A percentile compares a stretch with the other conserved stretches of the same genome.
These are phyloP conservation scores for Eupithecia insigniata DNA, from an alignment of 2,888 invertebrate genomes.

Conservation along the genomic window DNA sequence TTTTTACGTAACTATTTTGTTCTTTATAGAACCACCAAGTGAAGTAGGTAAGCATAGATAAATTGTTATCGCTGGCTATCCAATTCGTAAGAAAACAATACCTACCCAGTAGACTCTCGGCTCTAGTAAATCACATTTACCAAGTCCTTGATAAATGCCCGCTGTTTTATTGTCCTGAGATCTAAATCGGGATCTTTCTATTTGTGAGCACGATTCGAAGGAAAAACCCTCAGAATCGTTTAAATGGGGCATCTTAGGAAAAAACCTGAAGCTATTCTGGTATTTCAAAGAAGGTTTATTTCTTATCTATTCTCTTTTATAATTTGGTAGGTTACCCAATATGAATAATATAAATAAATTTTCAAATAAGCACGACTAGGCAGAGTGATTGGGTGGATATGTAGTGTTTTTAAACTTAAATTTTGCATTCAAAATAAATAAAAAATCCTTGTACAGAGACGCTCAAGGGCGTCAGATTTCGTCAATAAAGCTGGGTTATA, in stretches of 20 bases:
- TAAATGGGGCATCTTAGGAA: not conserved
- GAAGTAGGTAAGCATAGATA: not conserved
- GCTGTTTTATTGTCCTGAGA: not conserved
- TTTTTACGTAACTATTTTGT: not conserved
- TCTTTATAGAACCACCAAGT: not conserved
- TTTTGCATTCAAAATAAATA: too few species aligned
- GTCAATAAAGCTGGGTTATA: too few species aligned
- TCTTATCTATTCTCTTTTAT: not conserved
- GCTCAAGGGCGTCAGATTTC: too few species aligned
- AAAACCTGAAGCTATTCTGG: not conserved
- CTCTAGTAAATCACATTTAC: not conserved
- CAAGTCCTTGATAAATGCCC: not conserved
- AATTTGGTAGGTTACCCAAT: not conserved
- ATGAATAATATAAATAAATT: too few species aligned
- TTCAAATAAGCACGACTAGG: too few species aligned
- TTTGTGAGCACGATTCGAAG: not conserved
- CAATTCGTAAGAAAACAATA: not conserved
- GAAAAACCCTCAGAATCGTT: not conserved
- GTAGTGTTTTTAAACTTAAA: too few species aligned
- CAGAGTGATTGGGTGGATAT: too few species aligned
- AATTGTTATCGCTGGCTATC: not conserved
- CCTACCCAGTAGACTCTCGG: not conserved
- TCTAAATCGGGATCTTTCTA: conserved; percentile 2
- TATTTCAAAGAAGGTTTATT: not conserved
- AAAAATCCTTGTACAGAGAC: too few species aligned